Conservation (phyloP, 2,797 vertebrate genomes). For the Crypturellus tataupa region DNA sequence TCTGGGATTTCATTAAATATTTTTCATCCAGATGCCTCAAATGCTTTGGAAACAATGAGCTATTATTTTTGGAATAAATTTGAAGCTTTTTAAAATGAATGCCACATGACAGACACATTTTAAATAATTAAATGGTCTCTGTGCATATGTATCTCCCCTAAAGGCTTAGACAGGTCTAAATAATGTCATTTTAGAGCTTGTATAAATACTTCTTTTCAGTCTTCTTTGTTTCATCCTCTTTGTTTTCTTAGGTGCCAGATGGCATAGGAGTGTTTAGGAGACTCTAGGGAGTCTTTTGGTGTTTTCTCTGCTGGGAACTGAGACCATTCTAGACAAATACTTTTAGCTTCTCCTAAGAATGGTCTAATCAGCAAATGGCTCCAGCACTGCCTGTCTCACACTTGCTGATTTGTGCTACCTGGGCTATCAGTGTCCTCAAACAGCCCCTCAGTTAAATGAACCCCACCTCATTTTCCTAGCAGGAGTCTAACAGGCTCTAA, state of each 20-base stretch:
- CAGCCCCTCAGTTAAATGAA: not conserved
- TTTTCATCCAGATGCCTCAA: constrained; percentile 41
- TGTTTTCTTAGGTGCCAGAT: constrained; percentile 18
- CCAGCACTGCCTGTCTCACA: not conserved
- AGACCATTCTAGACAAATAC: not conserved
- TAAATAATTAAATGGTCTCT: not conserved
- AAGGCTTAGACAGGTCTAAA: not conserved
- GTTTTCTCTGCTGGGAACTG: not conserved
- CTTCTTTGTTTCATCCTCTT: not conserved
- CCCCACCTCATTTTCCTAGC: not conserved
- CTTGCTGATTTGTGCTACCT: not conserved
- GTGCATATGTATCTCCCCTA: not conserved
- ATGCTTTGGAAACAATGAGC: constrained; percentile 48
- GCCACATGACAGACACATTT: not conserved
- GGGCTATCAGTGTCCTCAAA: not conserved
- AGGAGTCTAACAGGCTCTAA: not conserved
- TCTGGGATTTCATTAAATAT: constrained; percentile 24
- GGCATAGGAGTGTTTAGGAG: not conserved
- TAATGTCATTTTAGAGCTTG: not conserved
- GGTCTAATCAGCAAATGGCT: not conserved
- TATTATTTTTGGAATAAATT: constrained; percentile 21
- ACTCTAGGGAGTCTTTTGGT: not conserved
- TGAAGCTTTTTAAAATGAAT: not conserved
- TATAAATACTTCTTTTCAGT: not conserved
- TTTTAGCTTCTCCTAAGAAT: not conserved